Evolutionary conservation across 2,797 vertebrate genomes (phyloP), one percentile per base, ranked within the genome.

Genomic region (Coreius guichenoti): DNA sequence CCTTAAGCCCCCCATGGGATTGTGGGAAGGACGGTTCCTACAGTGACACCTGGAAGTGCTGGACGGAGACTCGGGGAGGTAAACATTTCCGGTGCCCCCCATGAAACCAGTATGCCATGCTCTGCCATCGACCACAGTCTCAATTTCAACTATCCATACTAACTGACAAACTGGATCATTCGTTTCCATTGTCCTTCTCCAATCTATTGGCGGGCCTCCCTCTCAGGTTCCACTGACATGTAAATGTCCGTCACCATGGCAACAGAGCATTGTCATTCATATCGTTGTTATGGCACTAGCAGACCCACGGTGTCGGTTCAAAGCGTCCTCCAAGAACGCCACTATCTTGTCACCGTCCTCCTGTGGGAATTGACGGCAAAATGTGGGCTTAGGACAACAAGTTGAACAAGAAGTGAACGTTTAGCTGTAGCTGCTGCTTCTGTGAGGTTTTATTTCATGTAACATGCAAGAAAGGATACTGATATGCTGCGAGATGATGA

Each of bases 311-410:
- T 86, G 67, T 26, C 61, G 76, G 43, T 21, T 73, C 88, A 97
- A 93, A 26, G 94, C 91, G 0, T 93, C 95, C 67, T 97, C 96
- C 89, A 97, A 90, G 90, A 96, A 96, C 3, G 88, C 8, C 0
- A 95, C 93, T 92, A 97, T 89, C 91, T 95, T 97, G 0, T 92
- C 93, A 23, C 95, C 93, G 90, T 97, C 96, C 0, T 96, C 96
- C 96, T 96, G 68, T 63, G 74, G 70, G 86, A 76, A 67, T 77
- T 51, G 51, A 84, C 61, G 45, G n/a, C 33, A 81, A 33, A 82
- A 47, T 56, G 8, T 56, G 5, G 31, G 54, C 17, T 83, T n/a
- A 19, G 54, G 29, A 83, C 39, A 31, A 68, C 43, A 29, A 19
- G 12, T 47, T 19, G 2, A 51, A 67, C 33, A 81, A 54, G 49